phyloP scores from a whole-genome alignment of 2,888 invertebrate genomes.

The Carpatolechia fugitivella region DNA sequence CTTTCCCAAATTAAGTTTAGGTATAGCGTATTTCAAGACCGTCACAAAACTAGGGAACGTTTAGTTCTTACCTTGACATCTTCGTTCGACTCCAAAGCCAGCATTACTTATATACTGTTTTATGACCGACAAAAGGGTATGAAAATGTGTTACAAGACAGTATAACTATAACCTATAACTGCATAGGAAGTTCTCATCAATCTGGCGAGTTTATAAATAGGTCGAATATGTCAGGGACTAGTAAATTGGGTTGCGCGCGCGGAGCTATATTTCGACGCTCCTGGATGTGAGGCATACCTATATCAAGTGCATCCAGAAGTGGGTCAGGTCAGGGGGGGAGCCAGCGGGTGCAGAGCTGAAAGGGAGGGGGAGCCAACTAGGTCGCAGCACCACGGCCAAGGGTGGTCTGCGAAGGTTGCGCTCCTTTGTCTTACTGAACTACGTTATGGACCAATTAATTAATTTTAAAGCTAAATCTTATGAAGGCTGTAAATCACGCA shows the following conservation, averaged over 20 bases:
- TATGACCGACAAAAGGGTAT: not conserved
- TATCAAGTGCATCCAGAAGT: conserved; percentile 68
- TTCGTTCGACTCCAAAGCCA: not conserved
- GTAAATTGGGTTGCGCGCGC: conserved; percentile 37
- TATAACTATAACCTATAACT: not conserved
- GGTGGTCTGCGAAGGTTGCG: conserved; percentile 71
- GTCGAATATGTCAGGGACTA: conserved; percentile 35
- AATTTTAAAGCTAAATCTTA: not conserved
- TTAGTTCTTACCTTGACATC: not conserved
- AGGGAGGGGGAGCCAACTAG: conserved; percentile 50
- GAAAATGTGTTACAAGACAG: not conserved
- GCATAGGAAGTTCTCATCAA: conserved; percentile 9
- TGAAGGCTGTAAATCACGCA: not conserved
- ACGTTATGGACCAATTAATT: conserved; percentile 21
- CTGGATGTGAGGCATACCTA: conserved; percentile 41
- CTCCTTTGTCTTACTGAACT: conserved; percentile 50
- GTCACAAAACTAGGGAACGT: not conserved
- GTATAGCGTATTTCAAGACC: not conserved
- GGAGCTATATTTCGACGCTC: conserved; percentile 35
- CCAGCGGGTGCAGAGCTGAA: conserved; percentile 30
- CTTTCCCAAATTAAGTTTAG: conserved; percentile 3
- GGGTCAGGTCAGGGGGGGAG: conserved; percentile 60
- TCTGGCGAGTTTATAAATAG: conserved; percentile 25
- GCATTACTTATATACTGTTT: not conserved
- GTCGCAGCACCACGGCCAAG: conserved; percentile 75